A percentile compares a stretch with the other conserved stretches of the same genome.
phyloP scores from a whole-genome alignment of 2,797 vertebrate genomes.

The Eulemur rubriventer region DNA sequence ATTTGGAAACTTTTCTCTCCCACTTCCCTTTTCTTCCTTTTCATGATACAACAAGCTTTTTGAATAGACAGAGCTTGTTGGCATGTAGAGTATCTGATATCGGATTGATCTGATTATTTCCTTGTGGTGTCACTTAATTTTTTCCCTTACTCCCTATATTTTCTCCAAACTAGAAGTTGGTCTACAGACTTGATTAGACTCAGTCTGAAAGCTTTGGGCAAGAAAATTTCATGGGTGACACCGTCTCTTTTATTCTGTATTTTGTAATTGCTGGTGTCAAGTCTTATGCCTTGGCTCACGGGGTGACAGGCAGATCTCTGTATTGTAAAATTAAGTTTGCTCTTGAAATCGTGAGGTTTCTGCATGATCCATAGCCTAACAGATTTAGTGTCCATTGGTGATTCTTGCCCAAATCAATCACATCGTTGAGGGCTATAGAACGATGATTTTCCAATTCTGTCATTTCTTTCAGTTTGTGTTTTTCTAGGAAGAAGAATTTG shows the following conservation, averaged over 20 bases:
- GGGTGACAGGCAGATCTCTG: neutral
- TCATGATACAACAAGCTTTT: neutral
- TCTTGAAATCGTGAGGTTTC: neutral
- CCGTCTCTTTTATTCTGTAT: neutral
- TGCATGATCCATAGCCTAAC: neutral
- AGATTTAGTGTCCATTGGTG: neutral
- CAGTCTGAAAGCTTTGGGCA: neutral
- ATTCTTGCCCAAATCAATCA: neutral
- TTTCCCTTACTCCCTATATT: neutral
- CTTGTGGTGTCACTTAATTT: neutral
- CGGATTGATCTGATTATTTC: neutral
- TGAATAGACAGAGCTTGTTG: neutral
- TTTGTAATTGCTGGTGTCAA: neutral
- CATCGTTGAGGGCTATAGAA: neutral
- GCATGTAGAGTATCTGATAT: neutral
- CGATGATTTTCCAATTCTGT: neutral
- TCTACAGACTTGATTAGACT: neutral
- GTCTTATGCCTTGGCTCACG: neutral
- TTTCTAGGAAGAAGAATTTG: neutral
- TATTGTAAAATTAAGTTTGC: neutral
- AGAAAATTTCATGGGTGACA: neutral
- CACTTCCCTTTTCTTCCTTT: neutral
- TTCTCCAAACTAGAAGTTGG: neutral
- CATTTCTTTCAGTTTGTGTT: neutral
- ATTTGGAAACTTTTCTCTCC: neutral